Base-by-base conservation (phyloP, 2,797 vertebrate genomes). In the Neopelma chrysocephalum region DNA sequence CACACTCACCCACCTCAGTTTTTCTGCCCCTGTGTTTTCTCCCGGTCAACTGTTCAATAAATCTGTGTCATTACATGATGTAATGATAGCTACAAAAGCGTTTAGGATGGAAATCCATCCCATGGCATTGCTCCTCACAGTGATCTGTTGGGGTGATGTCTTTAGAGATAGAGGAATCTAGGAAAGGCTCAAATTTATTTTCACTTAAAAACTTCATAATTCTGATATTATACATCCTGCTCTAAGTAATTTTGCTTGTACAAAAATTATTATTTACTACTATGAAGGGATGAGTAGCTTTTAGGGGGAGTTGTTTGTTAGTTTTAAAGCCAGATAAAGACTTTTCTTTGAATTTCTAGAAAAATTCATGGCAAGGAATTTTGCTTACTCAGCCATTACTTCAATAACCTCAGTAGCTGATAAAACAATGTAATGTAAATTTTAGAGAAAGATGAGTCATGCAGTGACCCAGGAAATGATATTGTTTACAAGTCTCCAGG, bases 1-100 rank as follows among this genome's bases (percentile, higher is more conserved):
- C 25, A 3, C 15, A 6, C 5, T 0, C 22, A 50, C 25, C 4
- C 9, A 61, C 8, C 8, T 78, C 2, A 0, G 0, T 19, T 75
- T 70, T n/a, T 10, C 38, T 89, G 23, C 6, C 15, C 6, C 5
- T 45, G 0, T 3, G 23, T 92, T 90, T 73, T 31, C 18, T 47
- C 11, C 22, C 15, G 31, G 9, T 25, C 45, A 83, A 7, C 25
- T 65, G 8, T 20, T 68, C 15, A 8, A 11, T n/a, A 65, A 47
- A 36, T 19, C 27, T 65, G 22, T 54, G 31, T n/a, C n/a, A 11
- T 36, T 23, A 9, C 7, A 2, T 7, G 34, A 31, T 23, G 3
- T 12, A 26, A 51, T 11, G 51, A 18, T 10, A 23, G 18, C 58
- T 76, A 36, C 34, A 82, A 31, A 76, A 42, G 11, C 5, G 5